A percentile compares a stretch with the other conserved stretches of the same genome.
Conservation (phyloP, 2,888 invertebrate genomes). For the Drosophila formosana region DNA sequence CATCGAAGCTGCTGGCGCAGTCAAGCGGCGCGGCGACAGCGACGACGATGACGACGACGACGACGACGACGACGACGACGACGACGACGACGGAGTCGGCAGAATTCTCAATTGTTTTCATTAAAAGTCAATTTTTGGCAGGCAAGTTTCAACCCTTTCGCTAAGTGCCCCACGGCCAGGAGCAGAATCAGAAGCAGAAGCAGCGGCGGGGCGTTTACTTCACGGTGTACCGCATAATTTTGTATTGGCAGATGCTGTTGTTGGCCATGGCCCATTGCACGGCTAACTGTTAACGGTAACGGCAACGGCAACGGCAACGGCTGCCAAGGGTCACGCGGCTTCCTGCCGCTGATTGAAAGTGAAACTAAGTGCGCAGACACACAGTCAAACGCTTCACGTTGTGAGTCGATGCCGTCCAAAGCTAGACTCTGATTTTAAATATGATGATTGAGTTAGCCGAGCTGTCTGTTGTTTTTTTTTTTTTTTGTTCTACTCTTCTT, state of each 20-base stretch:
- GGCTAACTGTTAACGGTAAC: constrained; percentile 59
- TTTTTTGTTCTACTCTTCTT: background rate
- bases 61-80: no score
- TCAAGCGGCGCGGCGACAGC: constrained; percentile 31
- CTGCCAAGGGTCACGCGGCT: constrained; percentile 68
- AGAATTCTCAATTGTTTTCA: constrained; percentile 81
- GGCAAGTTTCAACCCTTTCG: constrained; percentile 54
- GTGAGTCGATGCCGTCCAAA: background rate
- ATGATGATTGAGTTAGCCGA: constrained; percentile 31
- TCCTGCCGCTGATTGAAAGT: constrained; percentile 65
- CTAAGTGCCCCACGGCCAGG: constrained; percentile 34
- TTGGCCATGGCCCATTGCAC: constrained; percentile 61
- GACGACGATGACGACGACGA: background rate
- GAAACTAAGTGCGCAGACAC: constrained; percentile 38
- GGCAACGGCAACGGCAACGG: constrained; percentile 65
- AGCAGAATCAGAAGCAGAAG: background rate
- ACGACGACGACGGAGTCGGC: constrained; percentile 21
- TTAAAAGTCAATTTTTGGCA: constrained; percentile 77
- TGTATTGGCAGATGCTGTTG: constrained; percentile 73
- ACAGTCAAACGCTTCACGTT: background rate
- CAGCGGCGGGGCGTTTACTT: constrained; percentile 1
- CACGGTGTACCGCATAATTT: constrained; percentile 67
- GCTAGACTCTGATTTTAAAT: constrained; percentile 41
- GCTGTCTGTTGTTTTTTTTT: background rate
- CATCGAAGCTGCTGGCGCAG: constrained; percentile 12